Evolutionary conservation across 2,888 invertebrate genomes (phyloP).

Genomic region (Eupeodes latifasciatus): DNA sequence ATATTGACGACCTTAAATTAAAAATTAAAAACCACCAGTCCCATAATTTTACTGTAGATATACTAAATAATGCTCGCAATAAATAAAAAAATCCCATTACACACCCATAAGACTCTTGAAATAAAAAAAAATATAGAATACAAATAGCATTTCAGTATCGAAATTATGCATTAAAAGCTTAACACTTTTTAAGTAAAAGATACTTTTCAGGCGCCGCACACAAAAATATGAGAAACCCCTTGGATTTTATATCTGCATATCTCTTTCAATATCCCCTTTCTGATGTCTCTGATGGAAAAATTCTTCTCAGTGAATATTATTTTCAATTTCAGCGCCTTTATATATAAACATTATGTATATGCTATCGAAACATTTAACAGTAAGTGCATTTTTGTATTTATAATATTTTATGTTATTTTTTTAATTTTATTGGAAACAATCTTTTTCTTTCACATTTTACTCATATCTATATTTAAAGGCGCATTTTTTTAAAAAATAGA

Average conservation of each 20-base stretch:
- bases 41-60: background rate
- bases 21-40: background rate
- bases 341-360: background rate
- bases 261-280: background rate
- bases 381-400: slow-evolving; percentile 22
- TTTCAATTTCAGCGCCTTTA: slow-evolving; percentile 12
- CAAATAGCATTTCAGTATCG: background rate
- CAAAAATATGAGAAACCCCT: background rate
- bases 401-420: background rate
- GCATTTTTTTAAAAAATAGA: background rate
- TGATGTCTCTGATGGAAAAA: slow-evolving; percentile 4
- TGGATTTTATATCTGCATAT: background rate
- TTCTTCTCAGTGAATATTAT: slow-evolving; percentile 7
- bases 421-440: background rate
- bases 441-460: background rate
- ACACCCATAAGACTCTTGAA: background rate
- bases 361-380: background rate
- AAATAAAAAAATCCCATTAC: background rate
- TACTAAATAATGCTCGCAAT: background rate
- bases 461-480: background rate
- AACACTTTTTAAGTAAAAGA: slow-evolving; percentile 15
- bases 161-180: slow-evolving; percentile 19
- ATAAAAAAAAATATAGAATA: background rate
- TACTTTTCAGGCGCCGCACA: background rate
- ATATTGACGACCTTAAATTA: background rate